Percentiles rank a stretch among this genome's conserved stretches.
Evolutionary conservation across 2,888 invertebrate species (phyloP).

Genomic region (Tetheella fluctuosa): DNA sequence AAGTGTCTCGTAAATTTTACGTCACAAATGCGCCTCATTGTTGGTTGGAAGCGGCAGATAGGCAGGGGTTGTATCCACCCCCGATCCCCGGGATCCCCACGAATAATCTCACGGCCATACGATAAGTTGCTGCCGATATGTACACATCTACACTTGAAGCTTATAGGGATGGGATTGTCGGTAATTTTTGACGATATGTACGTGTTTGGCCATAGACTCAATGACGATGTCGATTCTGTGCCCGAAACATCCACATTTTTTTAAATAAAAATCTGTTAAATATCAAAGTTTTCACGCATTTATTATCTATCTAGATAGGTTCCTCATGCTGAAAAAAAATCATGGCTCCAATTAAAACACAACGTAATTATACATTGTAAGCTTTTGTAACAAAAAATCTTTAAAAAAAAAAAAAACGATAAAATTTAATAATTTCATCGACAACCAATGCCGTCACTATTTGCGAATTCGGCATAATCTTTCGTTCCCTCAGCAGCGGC

Average conservation of each 20-base stretch:
- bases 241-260: no score
- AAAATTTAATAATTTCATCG: slow-evolving; percentile 6
- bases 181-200: slow-evolving; percentile 20
- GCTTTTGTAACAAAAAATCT: background rate
- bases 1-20: slow-evolving; percentile 77
- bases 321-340: no score
- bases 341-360: no score
- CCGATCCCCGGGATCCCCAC: slow-evolving; percentile 28
- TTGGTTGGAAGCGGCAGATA: slow-evolving; percentile 55
- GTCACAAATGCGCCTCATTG: slow-evolving; percentile 76
- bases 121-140: slow-evolving; percentile 56
- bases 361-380: no score
- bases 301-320: no score
- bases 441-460: slow-evolving; percentile 22
- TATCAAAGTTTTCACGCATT: no score
- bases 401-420: slow-evolving; percentile 5
- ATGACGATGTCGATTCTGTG: no score
- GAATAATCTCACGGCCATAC: slow-evolving; percentile 50
- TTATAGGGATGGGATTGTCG: slow-evolving; percentile 21
- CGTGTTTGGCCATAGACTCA: slow-evolving; percentile 4
- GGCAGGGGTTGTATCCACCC: slow-evolving; percentile 34
- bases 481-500: slow-evolving; percentile 34
- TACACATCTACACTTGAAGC: slow-evolving; percentile 35
- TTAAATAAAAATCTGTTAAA: no score
- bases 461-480: slow-evolving; percentile 45